Evolutionary conservation across 1,140 invertebrate genomes (phyloP).

Genomic region (Tenebrio molitor): DNA sequence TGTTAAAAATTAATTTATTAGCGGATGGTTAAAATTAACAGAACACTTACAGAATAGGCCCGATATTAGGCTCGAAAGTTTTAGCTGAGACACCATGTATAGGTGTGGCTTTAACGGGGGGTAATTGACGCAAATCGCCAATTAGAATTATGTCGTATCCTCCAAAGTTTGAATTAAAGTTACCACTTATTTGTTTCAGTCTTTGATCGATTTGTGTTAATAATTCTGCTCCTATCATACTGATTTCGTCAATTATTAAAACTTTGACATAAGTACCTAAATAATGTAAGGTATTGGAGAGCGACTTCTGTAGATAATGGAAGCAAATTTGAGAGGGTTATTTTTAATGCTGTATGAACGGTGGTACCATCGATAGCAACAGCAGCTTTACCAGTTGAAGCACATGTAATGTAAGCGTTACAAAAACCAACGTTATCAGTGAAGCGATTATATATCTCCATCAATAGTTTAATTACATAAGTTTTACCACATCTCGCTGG

Average conservation of each 20-base stretch:
- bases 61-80: too few species aligned
- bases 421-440: slow-evolving; percentile 30
- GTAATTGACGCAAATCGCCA: too few species aligned
- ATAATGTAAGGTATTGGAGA: slow-evolving; percentile 48
- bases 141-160: too few species aligned
- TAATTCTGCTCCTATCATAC: slow-evolving; percentile 55
- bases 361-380: slow-evolving; percentile 62
- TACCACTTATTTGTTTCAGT: slow-evolving; percentile 56
- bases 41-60: too few species aligned
- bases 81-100: too few species aligned
- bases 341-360: slow-evolving; percentile 61
- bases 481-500: slow-evolving; percentile 54
- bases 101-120: too few species aligned
- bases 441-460: slow-evolving; percentile 60
- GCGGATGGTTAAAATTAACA: too few species aligned
- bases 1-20: too few species aligned
- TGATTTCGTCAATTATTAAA: slow-evolving; percentile 49
- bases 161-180: slow-evolving; percentile 42
- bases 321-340: slow-evolving; percentile 30
- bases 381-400: slow-evolving; percentile 64
- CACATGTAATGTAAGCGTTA: slow-evolving; percentile 61
- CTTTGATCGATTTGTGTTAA: slow-evolving; percentile 51
- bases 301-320: slow-evolving; percentile 53
- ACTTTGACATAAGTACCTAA: slow-evolving; percentile 51
- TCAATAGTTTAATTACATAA: slow-evolving; percentile 57